These are phyloP conservation scores for Furcula furcula DNA, from an alignment of 2,888 invertebrate species.

Conservation along the genomic window DNA sequence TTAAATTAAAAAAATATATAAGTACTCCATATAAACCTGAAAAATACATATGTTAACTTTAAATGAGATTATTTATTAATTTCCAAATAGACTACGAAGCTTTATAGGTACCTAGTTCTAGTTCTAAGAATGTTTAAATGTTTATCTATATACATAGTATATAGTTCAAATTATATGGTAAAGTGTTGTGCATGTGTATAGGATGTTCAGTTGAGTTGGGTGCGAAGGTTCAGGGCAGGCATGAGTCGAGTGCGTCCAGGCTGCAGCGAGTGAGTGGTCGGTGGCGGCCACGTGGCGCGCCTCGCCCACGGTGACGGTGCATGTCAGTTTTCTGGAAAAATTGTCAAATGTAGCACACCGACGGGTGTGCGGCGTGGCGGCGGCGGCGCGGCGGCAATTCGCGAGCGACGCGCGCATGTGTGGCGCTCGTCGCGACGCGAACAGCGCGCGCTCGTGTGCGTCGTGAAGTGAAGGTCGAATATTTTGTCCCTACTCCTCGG, in stretches of 20 bases:
- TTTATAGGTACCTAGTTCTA: too few relatives aligned
- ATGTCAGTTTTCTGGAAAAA: slow-evolving; percentile 80
- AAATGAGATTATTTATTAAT: too few relatives aligned
- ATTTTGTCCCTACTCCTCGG: slow-evolving; percentile 79
- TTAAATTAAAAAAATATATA: too few relatives aligned
- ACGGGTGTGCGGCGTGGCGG: slow-evolving; percentile 40
- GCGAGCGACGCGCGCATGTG: slow-evolving; percentile 56
- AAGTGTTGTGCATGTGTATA: not conserved
- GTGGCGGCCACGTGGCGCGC: slow-evolving; percentile 60
- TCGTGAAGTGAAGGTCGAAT: slow-evolving; percentile 80
- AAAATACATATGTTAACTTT: too few relatives aligned
- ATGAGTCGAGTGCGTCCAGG: slow-evolving; percentile 5
- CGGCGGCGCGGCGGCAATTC: slow-evolving; percentile 50
- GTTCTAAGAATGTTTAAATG: too few relatives aligned
- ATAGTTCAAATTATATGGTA: not conserved
- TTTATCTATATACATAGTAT: too few relatives aligned
- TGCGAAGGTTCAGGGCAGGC: slow-evolving; percentile 3
- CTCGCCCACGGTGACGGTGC: slow-evolving; percentile 63
- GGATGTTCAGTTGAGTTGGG: slow-evolving; percentile 1
- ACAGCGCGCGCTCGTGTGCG: slow-evolving; percentile 64
- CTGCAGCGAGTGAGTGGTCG: slow-evolving; percentile 24
- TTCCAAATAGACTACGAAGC: too few relatives aligned
- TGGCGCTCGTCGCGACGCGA: slow-evolving; percentile 59
- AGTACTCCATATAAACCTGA: too few relatives aligned
- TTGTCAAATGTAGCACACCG: slow-evolving; percentile 77